Evolutionary conservation across 2,797 vertebrate genomes (phyloP), one percentile per base, ranked within the genome.

Genomic region (Fistularia commersonii): DNA sequence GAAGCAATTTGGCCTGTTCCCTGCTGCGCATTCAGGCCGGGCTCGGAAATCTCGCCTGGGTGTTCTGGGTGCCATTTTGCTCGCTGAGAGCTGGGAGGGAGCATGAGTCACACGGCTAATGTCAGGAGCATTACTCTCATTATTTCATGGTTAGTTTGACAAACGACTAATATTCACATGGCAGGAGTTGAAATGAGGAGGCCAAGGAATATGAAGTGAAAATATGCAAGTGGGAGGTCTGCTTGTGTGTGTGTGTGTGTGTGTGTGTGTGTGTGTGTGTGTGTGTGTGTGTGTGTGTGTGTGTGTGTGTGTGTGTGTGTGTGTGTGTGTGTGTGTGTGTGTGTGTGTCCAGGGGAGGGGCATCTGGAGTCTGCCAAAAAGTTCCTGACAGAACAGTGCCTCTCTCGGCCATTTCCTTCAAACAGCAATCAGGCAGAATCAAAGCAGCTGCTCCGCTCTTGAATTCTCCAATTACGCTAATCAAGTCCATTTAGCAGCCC

Each of bases 391-490:
- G 89, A 87, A 72, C 82, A 83, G 74, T 83, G 76, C 84, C 88
- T 87, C 80, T 77, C 75, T 86, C 64, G 73, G 74, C 79, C 76
- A 61, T 78, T 87, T 84, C 81, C 77, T 79, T 80, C 83, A 76
- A 85, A 85, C 78, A 82, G 89, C 84, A 90, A 89, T 91, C 88
- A 89, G 72, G 81, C 69, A 76, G 63, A 90, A 90, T 89, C 84
- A 87, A 88, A 90, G 87, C 88, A 90, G 87, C 85, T 90, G 89
- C 79, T 83, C 80, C 74, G 70, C 72, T 83, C 83, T 77, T 68
- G 59, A 86, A 86, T 81, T 62, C 79, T 79, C 76, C 83, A 85
- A 82, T 88, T 87, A 83, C 79, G 47, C 83, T 87, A 90, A 90
- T 91, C 89, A 91, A 85, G 74, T 88, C 86, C 77, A 53, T 90